Evolutionary conservation across 2,888 invertebrate species (phyloP), one percentile per base, ranked within the genome.

Genomic region (Philhelius pedissequus): DNA sequence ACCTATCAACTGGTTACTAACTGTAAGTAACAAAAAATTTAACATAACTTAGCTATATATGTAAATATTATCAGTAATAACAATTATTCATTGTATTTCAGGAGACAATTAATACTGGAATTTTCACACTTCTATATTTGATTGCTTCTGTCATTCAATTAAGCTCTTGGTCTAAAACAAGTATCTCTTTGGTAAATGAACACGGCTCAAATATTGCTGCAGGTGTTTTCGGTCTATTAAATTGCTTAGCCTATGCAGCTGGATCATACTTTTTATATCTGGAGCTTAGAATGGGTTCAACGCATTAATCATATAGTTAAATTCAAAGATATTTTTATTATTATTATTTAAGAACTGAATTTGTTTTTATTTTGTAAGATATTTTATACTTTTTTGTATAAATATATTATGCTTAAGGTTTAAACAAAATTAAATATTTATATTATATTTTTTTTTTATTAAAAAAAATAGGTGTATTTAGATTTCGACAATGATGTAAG

Each of bases 201-300:
- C n/a, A n/a, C n/a, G 15, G 94, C 93, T 91, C 93, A 48, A 96
- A 96, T 89, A 93, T 96, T 64, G 94, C 95, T 13, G 97, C 95
- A 83, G 97, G 96, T 89, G 96, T 97, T 92, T 96, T 97, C 89
- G 97, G 96, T 76, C 90, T 97, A 45, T 94, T 97, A 92, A 97
- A 97, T 91, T 95, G 95, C 54, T 88, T 95, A 69, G 96, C 95
- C 25, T 97, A 97, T 89, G 96, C 93, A 38, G 94, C 94, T 81
- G 96, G 96, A 87, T 92, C 96, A 27, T 96, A 95, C 91, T 93
- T 96, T 89, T 92, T 97, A 87, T 95, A 93, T 92, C 90, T 94
- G 88, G 96, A 96, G 89, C 95, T 95, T 92, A 95, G 94, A 90
- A 93, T 92, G 87, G 92, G 92, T 70, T 88, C 90, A 77, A 89